Evolutionary conservation across 2,797 vertebrate species (phyloP).

Genomic region (Phylloscopus collybita): DNA sequence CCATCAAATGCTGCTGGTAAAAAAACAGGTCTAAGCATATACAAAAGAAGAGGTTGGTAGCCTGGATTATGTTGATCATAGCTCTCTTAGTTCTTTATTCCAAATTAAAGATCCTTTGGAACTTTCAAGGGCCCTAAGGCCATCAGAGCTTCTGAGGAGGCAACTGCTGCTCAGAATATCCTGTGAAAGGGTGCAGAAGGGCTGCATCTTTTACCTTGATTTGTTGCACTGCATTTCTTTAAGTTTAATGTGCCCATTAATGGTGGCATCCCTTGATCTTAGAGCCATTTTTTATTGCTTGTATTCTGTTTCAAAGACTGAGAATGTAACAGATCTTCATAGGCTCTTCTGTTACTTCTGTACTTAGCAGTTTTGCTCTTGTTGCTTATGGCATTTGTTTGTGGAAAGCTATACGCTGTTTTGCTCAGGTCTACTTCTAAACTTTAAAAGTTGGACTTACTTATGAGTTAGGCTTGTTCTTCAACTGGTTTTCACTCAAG

Average conservation of each 20-base stretch:
- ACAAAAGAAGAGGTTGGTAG: neutral
- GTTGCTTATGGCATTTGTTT: neutral
- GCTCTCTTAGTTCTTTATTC: neutral
- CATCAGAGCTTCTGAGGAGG: neutral
- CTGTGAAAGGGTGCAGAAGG: neutral
- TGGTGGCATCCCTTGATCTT: neutral
- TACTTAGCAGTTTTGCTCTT: neutral
- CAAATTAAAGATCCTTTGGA: neutral
- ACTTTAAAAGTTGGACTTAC: neutral
- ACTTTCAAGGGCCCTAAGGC: neutral
- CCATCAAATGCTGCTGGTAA: neutral
- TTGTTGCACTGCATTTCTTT: neutral
- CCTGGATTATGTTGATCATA: neutral
- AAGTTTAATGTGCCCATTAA: neutral
- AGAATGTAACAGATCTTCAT: neutral
- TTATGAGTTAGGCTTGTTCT: neutral
- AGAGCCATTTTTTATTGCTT: neutral
- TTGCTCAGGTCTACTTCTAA: neutral
- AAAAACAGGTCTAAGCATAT: neutral
- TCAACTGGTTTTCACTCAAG: neutral
- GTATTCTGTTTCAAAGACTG: neutral
- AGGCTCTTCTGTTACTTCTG: neutral
- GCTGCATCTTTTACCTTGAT: neutral
- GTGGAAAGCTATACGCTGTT: neutral
- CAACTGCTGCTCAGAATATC: neutral